phyloP scores from a whole-genome alignment of 2,113 vertebrate species.

The Coptodon bakossiorum region DNA sequence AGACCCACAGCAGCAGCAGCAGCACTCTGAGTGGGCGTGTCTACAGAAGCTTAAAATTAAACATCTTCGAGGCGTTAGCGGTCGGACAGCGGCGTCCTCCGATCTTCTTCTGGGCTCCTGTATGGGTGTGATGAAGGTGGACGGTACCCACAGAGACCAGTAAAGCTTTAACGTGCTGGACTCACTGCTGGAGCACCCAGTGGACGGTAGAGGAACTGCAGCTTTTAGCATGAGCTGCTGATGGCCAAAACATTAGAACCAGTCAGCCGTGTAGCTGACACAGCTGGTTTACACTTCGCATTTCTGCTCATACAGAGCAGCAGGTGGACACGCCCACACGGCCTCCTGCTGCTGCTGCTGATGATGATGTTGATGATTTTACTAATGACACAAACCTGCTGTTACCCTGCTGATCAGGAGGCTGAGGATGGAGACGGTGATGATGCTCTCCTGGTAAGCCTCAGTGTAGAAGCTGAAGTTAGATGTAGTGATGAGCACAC shows the following conservation, averaged over 20 bases:
- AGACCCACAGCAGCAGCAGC: not conserved
- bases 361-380: accelerated
- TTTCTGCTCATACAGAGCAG: not conserved
- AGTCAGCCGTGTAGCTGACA: not conserved
- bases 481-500: not conserved
- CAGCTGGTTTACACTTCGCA: not conserved
- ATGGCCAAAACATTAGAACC: not conserved
- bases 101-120: no score
- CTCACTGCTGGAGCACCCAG: no score
- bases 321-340: not conserved
- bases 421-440: not conserved
- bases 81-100: no score
- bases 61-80: not conserved
- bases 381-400: not conserved
- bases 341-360: not conserved
- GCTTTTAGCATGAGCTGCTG: not conserved
- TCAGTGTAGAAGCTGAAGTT: not conserved
- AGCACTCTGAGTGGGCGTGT: not conserved
- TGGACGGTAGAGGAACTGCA: no score
- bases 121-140: no score
- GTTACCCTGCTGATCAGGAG: not conserved
- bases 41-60: accelerated
- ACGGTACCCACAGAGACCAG: no score
- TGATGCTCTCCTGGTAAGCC: not conserved
- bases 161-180: no score